Evolutionary conservation across 2,888 invertebrate species (phyloP).

Genomic region (Trichopria drosophilae): DNA sequence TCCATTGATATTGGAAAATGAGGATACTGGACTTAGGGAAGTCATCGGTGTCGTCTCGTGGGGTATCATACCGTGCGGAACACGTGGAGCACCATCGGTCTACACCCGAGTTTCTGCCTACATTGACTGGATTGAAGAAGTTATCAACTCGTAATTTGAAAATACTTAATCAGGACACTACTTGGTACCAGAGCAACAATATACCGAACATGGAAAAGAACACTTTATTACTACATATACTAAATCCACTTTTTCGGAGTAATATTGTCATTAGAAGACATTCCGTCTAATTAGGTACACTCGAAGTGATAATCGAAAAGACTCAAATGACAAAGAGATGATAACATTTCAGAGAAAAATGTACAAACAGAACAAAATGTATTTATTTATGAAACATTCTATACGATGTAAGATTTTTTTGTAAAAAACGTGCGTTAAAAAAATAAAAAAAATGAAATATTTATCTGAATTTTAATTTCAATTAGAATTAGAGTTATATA

Average conservation of each 20-base stretch:
- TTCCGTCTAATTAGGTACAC: too few species aligned
- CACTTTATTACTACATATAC: too few species aligned
- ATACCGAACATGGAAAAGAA: neutral
- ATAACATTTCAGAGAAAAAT: neutral
- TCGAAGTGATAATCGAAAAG: too few species aligned
- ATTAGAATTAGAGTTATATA: too few species aligned
- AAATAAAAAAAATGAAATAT: neutral
- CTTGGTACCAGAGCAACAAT: neutral
- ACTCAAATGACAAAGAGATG: neutral
- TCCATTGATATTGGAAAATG: constrained; percentile 55
- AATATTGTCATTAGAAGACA: too few species aligned
- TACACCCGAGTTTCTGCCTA: constrained; percentile 57
- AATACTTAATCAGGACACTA: too few species aligned
- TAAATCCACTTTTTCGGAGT: too few species aligned
- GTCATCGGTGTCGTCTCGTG: constrained; percentile 64
- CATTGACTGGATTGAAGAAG: constrained; percentile 53
- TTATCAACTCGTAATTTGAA: constrained; percentile 1
- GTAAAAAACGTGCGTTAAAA: neutral
- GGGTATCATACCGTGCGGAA: constrained; percentile 59
- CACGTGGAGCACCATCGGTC: constrained; percentile 55
- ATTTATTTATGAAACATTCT: neutral
- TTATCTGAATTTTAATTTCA: neutral
- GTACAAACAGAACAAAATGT: neutral
- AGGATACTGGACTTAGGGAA: constrained; percentile 70
- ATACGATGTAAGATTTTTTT: neutral